Conservation (phyloP, 2,888 invertebrate species). For the Amphiduros pacificus region DNA sequence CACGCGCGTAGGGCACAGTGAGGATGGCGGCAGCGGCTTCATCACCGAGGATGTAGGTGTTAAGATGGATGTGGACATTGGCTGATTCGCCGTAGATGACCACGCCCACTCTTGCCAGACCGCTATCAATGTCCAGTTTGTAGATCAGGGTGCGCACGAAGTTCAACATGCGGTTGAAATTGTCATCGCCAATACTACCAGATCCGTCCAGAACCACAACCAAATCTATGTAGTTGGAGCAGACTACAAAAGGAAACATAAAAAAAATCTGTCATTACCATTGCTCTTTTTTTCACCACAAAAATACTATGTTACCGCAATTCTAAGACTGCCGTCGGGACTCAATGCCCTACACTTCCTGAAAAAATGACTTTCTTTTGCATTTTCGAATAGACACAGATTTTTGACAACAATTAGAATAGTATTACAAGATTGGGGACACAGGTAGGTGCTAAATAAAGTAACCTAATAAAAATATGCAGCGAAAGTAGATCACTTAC, state of each 20-base stretch:
- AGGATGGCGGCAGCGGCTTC: slow-evolving; percentile 2
- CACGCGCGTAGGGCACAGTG: neutral
- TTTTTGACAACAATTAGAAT: too few relatives aligned
- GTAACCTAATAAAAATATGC: too few relatives aligned
- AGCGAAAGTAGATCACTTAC: too few relatives aligned
- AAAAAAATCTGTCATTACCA: neutral
- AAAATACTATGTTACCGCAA: neutral
- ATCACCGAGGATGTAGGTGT: slow-evolving; percentile 26
- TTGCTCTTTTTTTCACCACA: neutral
- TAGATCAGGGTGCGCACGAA: slow-evolving; percentile 43
- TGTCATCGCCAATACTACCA: slow-evolving; percentile 21
- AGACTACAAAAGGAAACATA: slow-evolving; percentile 5
- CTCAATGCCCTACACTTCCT: too few relatives aligned
- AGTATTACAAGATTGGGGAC: too few relatives aligned
- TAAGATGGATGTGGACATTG: slow-evolving; percentile 41
- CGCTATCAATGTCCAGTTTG: slow-evolving; percentile 7
- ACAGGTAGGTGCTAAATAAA: too few relatives aligned
- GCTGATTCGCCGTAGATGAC: slow-evolving; percentile 46
- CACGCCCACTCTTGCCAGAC: slow-evolving; percentile 19
- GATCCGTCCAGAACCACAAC: slow-evolving; percentile 11
- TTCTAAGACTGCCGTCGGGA: too few relatives aligned
- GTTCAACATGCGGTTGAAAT: slow-evolving; percentile 42
- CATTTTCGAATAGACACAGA: too few relatives aligned
- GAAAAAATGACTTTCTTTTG: too few relatives aligned
- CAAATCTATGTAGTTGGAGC: slow-evolving; percentile 8